phyloP scores from a whole-genome alignment of 2,888 invertebrate species.

The Drosophila nr. medialis region DNA sequence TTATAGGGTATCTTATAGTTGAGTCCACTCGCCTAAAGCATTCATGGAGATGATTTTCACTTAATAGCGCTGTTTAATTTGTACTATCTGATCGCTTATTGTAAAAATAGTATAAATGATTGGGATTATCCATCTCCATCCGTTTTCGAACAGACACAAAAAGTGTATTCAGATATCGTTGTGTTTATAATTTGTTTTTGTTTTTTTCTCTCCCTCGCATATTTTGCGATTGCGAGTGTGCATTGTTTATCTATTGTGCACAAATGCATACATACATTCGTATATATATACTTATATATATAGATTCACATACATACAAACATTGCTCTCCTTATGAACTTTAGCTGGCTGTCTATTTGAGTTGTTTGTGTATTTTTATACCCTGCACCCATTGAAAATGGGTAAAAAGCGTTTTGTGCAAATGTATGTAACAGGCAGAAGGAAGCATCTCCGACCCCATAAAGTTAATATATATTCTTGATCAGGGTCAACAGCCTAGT shows the following conservation, averaged over 20 bases:
- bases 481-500: too few relatives aligned
- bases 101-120: too few relatives aligned
- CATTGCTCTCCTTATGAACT: conserved; percentile 10
- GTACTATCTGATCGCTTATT: not conserved
- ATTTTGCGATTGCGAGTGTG: conserved; percentile 23
- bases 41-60: not conserved
- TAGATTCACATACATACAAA: not conserved
- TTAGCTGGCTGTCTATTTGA: not conserved
- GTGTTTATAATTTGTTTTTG: not conserved
- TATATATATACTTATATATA: not conserved
- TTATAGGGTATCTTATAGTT: not conserved
- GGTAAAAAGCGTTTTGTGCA: too few relatives aligned
- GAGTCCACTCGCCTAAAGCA: not conserved
- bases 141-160: not conserved
- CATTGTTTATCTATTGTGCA: conserved; percentile 27
- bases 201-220: not conserved
- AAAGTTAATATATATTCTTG: too few relatives aligned
- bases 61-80: not conserved
- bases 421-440: too few relatives aligned
- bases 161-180: not conserved
- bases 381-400: too few relatives aligned
- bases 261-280: not conserved
- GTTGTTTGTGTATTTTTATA: not conserved
- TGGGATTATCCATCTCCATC: not conserved
- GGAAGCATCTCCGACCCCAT: too few relatives aligned